Conservation (phyloP, 2,113 vertebrate genomes). For the Nasalis larvatus region DNA sequence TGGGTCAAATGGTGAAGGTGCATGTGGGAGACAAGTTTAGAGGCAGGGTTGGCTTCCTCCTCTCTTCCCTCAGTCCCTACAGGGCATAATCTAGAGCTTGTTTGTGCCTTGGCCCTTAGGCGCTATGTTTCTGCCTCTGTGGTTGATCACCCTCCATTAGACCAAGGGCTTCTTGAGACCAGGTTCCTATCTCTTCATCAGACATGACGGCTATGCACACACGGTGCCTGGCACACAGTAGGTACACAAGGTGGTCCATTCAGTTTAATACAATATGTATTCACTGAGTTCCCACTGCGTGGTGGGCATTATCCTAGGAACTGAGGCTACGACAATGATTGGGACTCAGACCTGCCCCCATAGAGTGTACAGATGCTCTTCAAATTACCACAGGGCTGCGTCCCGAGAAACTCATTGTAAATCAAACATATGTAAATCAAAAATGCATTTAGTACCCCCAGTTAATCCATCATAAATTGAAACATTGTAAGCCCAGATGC, state of each 20-base stretch:
- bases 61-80: background rate
- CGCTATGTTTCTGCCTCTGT: background rate
- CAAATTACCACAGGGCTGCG: background rate
- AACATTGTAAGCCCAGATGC: background rate
- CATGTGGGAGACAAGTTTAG: rapidly evolving
- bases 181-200: background rate
- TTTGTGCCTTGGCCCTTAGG: background rate
- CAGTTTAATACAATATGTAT: background rate
- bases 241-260: background rate
- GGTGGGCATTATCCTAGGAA: background rate
- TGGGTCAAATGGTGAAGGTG: no score
- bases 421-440: background rate
- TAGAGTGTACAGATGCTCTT: background rate
- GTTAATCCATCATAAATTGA: background rate
- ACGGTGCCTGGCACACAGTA: background rate
- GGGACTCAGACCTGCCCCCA: background rate
- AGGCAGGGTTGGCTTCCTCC: rapidly evolving
- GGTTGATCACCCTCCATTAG: background rate
- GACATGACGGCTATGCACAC: background rate
- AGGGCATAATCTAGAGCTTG: background rate
- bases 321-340: background rate
- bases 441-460: background rate
- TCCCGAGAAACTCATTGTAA: background rate
- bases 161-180: background rate
- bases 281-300: background rate